phyloP scores from a whole-genome alignment of 2,888 invertebrate species.

The Microdon myrmicae region DNA sequence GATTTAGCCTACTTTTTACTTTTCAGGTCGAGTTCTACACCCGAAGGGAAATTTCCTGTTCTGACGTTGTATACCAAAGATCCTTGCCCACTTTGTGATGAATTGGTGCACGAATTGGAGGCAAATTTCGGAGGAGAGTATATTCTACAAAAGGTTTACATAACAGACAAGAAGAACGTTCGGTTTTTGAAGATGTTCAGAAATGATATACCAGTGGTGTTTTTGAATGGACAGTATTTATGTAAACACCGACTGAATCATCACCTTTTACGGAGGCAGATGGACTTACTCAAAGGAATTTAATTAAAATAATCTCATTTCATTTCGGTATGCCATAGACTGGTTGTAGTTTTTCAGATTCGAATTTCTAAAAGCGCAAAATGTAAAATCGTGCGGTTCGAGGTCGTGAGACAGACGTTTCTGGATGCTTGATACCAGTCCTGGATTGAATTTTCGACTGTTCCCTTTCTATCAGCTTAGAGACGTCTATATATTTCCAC shows the following conservation, averaged over 20 bases:
- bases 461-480: too few relatives aligned
- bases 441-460: too few relatives aligned
- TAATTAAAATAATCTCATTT: slow-evolving; percentile 1
- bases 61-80: slow-evolving; percentile 85
- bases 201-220: slow-evolving; percentile 88
- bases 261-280: slow-evolving; percentile 67
- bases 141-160: slow-evolving; percentile 79
- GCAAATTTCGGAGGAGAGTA: slow-evolving; percentile 72
- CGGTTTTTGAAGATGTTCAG: slow-evolving; percentile 79
- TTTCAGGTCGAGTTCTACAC: slow-evolving; percentile 28
- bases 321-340: too few relatives aligned
- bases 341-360: too few relatives aligned
- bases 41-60: slow-evolving; percentile 67
- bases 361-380: too few relatives aligned
- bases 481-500: too few relatives aligned
- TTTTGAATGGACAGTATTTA: slow-evolving; percentile 83
- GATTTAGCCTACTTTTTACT: too few relatives aligned
- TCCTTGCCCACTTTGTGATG: slow-evolving; percentile 84
- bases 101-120: slow-evolving; percentile 75
- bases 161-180: slow-evolving; percentile 78
- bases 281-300: too few relatives aligned
- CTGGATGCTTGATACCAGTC: too few relatives aligned
- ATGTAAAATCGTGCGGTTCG: too few relatives aligned
- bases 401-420: too few relatives aligned
- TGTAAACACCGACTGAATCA: slow-evolving; percentile 79